A percentile compares a stretch with the other conserved stretches of the same genome.
Conservation (phyloP, 1,140 invertebrate species). For the Bombus fervidus region DNA sequence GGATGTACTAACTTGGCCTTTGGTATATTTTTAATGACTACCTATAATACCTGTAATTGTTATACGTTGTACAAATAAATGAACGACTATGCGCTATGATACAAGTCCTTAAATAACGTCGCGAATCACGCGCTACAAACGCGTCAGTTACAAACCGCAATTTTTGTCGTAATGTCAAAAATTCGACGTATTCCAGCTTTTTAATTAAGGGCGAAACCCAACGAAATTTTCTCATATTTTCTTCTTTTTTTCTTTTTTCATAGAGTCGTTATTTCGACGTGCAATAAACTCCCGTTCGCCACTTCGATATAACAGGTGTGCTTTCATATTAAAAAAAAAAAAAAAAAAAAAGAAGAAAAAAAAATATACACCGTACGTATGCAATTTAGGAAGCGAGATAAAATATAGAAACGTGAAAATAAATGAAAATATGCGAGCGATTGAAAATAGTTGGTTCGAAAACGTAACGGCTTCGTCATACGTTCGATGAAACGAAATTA, state of each 20-base stretch:
- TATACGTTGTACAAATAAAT: too few species aligned
- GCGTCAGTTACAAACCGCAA: too few species aligned
- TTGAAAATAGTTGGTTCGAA: not conserved
- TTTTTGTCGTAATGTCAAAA: not conserved
- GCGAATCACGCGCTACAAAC: too few species aligned
- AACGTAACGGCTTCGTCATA: not conserved
- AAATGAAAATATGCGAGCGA: not conserved
- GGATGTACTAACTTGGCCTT: too few species aligned
- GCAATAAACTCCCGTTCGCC: not conserved
- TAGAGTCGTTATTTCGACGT: not conserved
- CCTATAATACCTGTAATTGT: too few species aligned
- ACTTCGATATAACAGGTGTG: not conserved
- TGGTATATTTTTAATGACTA: fast-evolving
- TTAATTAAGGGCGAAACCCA: not conserved
- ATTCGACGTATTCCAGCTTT: not conserved
- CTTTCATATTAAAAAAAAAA: not conserved
- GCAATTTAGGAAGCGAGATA: too few species aligned
- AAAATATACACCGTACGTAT: not conserved
- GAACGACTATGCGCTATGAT: too few species aligned
- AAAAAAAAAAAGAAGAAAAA: not conserved
- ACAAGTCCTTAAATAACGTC: too few species aligned
- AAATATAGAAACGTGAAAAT: not conserved
- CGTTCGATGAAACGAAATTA: not conserved
- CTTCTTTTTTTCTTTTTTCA: not conserved
- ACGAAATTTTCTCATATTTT: not conserved